A percentile compares a stretch with the other conserved stretches of the same genome.
phyloP scores from a whole-genome alignment of 2,797 vertebrate genomes.

The Hapalemur alaotrensis region DNA sequence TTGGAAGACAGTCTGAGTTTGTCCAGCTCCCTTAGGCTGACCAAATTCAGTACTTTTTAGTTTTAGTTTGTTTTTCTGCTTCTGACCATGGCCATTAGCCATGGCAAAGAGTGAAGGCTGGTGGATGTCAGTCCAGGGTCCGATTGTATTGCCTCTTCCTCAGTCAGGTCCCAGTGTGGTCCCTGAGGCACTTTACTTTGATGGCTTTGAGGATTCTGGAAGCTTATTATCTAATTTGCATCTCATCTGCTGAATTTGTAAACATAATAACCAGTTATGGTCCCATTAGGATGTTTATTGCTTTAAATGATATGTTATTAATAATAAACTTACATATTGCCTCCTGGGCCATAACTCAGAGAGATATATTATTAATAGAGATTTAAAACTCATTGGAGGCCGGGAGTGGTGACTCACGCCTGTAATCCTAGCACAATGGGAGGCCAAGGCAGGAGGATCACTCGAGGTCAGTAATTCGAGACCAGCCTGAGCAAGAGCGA shows the following conservation, averaged over 20 bases:
- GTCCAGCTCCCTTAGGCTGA: background rate
- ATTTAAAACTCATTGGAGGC: background rate
- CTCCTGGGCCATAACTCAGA: background rate
- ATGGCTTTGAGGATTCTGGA: background rate
- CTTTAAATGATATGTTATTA: background rate
- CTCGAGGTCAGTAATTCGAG: too few species aligned
- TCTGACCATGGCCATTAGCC: background rate
- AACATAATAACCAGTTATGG: background rate
- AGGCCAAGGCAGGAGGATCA: too few species aligned
- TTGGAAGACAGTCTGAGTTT: background rate
- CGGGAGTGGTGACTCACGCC: too few species aligned
- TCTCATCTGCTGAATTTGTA: background rate
- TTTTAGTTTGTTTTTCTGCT: background rate
- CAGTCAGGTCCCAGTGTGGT: background rate
- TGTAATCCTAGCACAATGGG: too few species aligned
- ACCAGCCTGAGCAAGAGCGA: too few species aligned
- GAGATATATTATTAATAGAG: background rate
- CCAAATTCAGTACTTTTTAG: background rate
- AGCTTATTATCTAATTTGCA: conserved; percentile 3
- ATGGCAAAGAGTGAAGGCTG: background rate
- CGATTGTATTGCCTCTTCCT: background rate
- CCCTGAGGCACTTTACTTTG: background rate
- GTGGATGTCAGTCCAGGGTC: background rate
- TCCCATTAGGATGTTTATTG: background rate
- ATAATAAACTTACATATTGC: background rate